Evolutionary conservation across 2,113 vertebrate species (phyloP), one percentile per base, ranked within the genome.

Genomic region (Sylvia atricapilla): DNA sequence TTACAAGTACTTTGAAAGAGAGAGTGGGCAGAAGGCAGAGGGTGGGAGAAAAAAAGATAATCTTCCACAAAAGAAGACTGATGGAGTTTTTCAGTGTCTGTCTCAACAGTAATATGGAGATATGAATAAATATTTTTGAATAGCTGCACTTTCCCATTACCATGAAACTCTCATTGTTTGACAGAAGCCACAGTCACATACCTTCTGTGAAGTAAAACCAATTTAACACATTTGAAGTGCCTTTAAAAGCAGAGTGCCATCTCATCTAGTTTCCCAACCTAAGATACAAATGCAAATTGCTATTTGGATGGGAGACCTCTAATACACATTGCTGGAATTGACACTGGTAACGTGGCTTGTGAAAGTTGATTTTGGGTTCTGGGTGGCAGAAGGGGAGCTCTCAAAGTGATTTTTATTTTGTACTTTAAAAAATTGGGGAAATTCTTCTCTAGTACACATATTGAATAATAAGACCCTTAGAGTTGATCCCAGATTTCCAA

Each of bases 131-230:
- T 81, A 81, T 46, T 83, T 85, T 77, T 77, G 12, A 93, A 90
- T 75, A 89, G 25, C 59, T 73, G 69, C 8, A 6, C 64, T 75
- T 94, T 84, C 73, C 72, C 27, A 27, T 81, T 80, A 78, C 58
- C 16, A 33, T 1, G 2, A 67, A 74, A 60, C 11, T 88, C 37
- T 84, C 24, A 49, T 30, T 89, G 78, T 89, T 94, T 90, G 74
- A 72, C 58, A 88, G 84, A 93, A 93, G 44, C 47, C 60, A 68
- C 35, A 72, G 60, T 75, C 56, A 86, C 28, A 53, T 30, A 80
- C 59, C 37, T 96, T 86, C 83, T 56, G 35, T 56, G 82, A 93
- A 90, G 60, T 52, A 94, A 96, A 89, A 89, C 41, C 20, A 89
- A 37, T 86, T 81, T 81, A 91, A 20, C 16, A 75, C 62, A 41